A percentile compares a stretch with the other conserved stretches of the same genome.
These are phyloP conservation scores for Sus scrofa DNA, from an alignment of 2,113 vertebrate genomes.

Conservation along the genomic window DNA sequence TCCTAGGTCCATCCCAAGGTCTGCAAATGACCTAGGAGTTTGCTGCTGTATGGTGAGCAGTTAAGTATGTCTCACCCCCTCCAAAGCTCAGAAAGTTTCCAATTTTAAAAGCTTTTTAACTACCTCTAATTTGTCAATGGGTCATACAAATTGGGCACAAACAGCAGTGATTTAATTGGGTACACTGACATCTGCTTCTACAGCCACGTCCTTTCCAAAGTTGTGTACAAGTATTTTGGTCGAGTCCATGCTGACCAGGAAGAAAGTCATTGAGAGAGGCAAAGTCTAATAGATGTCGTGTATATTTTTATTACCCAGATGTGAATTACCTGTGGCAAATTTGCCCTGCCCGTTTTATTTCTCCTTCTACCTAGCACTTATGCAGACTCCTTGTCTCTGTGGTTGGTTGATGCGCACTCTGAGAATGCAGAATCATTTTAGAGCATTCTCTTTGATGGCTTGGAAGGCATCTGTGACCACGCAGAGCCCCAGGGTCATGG, in stretches of 20 bases:
- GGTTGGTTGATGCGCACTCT: conserved; percentile 47
- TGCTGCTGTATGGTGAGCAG: conserved; percentile 50
- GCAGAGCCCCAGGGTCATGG: conserved; percentile 70
- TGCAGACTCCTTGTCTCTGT: conserved; percentile 59
- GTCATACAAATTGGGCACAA: conserved; percentile 33
- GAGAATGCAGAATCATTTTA: conserved; percentile 63
- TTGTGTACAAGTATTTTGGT: neutral
- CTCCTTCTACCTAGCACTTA: conserved; percentile 11
- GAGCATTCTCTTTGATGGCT: conserved; percentile 74
- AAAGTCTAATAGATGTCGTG: neutral
- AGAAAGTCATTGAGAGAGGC: neutral
- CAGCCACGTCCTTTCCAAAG: neutral
- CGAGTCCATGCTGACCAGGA: neutral
- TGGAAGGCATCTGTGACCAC: conserved; percentile 69
- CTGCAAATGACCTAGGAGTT: neutral
- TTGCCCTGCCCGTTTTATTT: neutral
- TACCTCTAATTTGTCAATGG: conserved; percentile 39
- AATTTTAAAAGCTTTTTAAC: conserved; percentile 61
- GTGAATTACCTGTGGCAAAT: conserved; percentile 57
- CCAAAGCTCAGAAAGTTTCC: conserved; percentile 26
- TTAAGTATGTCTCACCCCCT: neutral
- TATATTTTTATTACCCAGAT: neutral
- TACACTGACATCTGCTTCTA: neutral
- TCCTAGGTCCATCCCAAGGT: neutral
- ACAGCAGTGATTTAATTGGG: conserved; percentile 23